phyloP scores from a whole-genome alignment of 2,888 invertebrate genomes.

The Neocrepidodera transversa region DNA sequence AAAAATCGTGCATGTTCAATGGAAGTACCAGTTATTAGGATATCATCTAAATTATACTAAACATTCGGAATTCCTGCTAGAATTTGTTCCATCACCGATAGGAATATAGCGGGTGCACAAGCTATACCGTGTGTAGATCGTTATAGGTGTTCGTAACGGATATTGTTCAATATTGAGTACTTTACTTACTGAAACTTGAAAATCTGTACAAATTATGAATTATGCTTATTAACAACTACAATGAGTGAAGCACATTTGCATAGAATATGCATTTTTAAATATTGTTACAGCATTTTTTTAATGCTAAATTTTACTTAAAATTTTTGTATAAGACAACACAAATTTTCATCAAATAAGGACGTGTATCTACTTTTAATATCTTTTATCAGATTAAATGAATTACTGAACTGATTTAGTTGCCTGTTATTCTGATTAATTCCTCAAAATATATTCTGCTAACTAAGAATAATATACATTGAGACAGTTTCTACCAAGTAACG shows the following conservation, averaged over 20 bases:
- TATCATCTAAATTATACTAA: no score
- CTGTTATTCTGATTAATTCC: no score
- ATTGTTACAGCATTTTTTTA: slow-evolving; percentile 9
- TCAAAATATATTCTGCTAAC: not conserved
- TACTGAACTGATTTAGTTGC: no score
- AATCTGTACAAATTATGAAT: slow-evolving; percentile 51
- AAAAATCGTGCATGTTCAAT: no score
- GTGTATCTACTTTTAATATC: no score
- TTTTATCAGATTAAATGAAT: no score
- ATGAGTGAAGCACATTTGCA: slow-evolving; percentile 50
- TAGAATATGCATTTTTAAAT: slow-evolving; percentile 16
- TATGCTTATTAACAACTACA: slow-evolving; percentile 48
- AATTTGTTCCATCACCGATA: no score
- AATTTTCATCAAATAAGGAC: slow-evolving; percentile 12
- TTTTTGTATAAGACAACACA: not conserved
- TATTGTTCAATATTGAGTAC: slow-evolving; percentile 20
- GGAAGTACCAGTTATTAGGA: no score
- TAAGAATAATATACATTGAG: no score
- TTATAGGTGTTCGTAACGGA: slow-evolving; percentile 18
- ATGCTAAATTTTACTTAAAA: not conserved
- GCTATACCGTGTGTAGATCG: slow-evolving; percentile 22
- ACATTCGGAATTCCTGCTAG: not conserved
- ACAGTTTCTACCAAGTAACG: no score
- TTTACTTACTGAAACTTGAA: slow-evolving; percentile 38
- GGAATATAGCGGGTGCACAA: not conserved